phyloP scores from a whole-genome alignment of 2,113 vertebrate genomes.

The Phaethon lepturus region DNA sequence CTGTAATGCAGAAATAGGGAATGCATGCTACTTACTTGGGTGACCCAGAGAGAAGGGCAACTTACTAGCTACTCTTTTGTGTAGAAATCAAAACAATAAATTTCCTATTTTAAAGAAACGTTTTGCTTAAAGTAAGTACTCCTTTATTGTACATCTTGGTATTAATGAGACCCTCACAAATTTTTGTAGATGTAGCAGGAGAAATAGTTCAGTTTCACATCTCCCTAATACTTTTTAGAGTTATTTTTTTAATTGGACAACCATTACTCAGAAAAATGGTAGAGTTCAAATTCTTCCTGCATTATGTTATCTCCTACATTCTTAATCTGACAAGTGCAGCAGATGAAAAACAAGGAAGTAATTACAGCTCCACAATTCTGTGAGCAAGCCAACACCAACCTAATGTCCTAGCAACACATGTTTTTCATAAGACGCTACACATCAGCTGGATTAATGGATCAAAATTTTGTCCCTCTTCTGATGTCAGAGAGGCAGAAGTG shows the following conservation, averaged over 20 bases:
- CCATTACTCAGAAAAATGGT: not conserved
- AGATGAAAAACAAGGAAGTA: constrained; percentile 17
- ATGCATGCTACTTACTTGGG: not conserved
- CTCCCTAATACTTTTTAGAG: not conserved
- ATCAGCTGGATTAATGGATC: constrained; percentile 6
- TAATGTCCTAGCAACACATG: not conserved
- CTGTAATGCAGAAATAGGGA: not conserved
- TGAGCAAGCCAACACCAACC: not conserved
- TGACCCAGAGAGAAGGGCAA: not conserved
- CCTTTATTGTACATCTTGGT: not conserved
- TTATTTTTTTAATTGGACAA: not conserved
- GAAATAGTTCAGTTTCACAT: not conserved
- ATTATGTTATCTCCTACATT: not conserved
- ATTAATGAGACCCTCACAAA: not conserved
- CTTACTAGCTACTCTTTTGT: not conserved
- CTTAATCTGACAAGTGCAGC: not conserved
- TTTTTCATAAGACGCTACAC: not conserved
- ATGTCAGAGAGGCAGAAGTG: not conserved
- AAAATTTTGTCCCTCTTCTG: not conserved
- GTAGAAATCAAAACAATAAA: not conserved
- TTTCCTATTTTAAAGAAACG: not conserved
- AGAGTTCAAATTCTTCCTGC: not conserved
- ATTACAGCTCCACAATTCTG: not conserved
- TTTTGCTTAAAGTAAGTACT: not conserved
- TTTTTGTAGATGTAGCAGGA: not conserved